Base-by-base conservation (phyloP, 2,797 vertebrate species). In the Karalla daura region DNA sequence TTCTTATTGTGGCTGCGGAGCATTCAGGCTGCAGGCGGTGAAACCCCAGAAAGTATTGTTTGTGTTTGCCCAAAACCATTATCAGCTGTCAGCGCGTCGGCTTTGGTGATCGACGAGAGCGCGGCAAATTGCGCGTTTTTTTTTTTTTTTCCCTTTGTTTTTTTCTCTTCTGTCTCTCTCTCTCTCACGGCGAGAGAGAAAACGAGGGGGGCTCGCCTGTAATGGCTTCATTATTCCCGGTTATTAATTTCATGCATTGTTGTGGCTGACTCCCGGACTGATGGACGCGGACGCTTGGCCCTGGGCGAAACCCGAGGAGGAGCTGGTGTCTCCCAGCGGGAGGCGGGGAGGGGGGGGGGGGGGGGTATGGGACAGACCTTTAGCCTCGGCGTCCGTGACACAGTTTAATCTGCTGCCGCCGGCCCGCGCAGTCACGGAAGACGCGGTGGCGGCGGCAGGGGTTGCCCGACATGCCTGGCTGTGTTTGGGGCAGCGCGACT, bases 201-300 rank as follows among this genome's bases (percentile, higher is more conserved):
- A 27, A 43, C 64, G 17, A 46, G 52, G 28, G 39, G 33, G 45
- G 28, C 55, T 15, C 32, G 17, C 13, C 32, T 12, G 60, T 76
- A 68, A 83, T 50, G 61, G 59, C 39, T 65, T 62, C 54, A 58
- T 78, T 63, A 70, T 82, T 72, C 82, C 70, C 47, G 9, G 37
- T 45, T 46, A 41, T 75, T 61, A 28, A 49, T 79, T 73, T 81
- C 55, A 52, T 60, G 68, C 55, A 11, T 62, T 68, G 41, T 74
- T 78, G 61, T 85, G 59, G 45, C 33, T 8, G 53, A 56, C 49
- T 46, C 10, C 44, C 5, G 75, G 51, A 70, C 53, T 56, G 64
- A 76, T 78, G 62, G 54, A 35, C 46, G 45, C 1, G 18, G 43
- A 50, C 8, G 23, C 50, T 10, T 47, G 23, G 32, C 27, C 40